These are phyloP conservation scores for Eidolon dupreanum DNA, from an alignment of 2,797 vertebrate genomes.

Conservation along the genomic window DNA sequence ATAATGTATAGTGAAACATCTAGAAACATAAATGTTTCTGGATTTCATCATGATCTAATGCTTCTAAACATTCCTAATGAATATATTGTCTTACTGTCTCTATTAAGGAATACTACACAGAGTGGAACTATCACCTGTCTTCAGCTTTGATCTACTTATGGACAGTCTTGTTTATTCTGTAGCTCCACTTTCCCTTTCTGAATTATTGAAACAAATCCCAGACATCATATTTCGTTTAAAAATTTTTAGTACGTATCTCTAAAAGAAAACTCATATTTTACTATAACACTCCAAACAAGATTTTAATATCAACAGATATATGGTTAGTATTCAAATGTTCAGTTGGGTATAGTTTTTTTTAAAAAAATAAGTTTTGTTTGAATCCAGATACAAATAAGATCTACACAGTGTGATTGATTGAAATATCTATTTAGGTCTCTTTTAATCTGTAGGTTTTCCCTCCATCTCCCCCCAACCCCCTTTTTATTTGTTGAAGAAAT, in stretches of 20 bases:
- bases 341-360: neutral
- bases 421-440: neutral
- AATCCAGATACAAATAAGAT: neutral
- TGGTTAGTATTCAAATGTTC: neutral
- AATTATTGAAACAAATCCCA: slow-evolving; percentile 18
- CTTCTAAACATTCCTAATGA: neutral
- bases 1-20: neutral
- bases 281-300: neutral
- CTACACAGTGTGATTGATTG: neutral
- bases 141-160: neutral
- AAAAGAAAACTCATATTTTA: neutral
- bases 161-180: neutral
- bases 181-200: neutral
- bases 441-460: neutral
- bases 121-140: neutral
- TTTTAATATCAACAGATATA: slow-evolving; percentile 3
- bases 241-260: neutral
- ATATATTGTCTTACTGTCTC: neutral
- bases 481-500: slow-evolving; percentile 27
- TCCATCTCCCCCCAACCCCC: neutral
- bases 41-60: neutral
- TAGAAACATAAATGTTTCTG: neutral
- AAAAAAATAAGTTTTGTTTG: slow-evolving; percentile 28
- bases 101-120: neutral
- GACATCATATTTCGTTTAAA: neutral